Conservation (phyloP, 2,888 invertebrate genomes). For the Phyto melanocephala region DNA sequence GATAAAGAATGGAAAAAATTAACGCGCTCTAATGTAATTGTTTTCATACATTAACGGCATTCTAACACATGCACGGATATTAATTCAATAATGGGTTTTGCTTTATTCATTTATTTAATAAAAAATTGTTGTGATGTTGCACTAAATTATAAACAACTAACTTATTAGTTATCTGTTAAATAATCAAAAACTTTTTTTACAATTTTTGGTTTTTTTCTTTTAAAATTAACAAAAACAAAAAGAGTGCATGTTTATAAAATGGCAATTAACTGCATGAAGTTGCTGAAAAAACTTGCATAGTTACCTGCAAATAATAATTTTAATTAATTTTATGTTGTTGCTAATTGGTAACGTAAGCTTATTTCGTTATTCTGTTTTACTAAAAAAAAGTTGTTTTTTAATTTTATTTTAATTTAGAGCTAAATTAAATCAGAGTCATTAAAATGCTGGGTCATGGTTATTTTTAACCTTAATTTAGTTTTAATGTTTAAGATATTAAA, state of each 20-base stretch:
- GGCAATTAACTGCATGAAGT: constrained; percentile 12
- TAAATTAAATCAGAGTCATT: constrained; percentile 1
- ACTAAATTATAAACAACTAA: constrained; percentile 36
- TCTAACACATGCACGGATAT: too few species aligned
- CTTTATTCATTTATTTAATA: constrained; percentile 28
- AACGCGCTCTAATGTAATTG: too few species aligned
- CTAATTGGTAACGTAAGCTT: neutral
- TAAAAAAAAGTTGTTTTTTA: neutral
- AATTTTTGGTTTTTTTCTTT: neutral
- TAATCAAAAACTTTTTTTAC: too few species aligned
- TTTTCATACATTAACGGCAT: too few species aligned
- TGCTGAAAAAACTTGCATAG: constrained; percentile 30
- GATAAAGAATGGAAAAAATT: too few species aligned
- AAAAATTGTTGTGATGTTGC: constrained; percentile 28
- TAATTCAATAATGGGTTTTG: too few species aligned
- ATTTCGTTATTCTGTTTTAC: neutral
- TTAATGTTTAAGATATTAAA: too few species aligned
- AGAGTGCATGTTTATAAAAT: neutral
- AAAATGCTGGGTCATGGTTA: constrained; percentile 1
- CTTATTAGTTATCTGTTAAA: constrained; percentile 44
- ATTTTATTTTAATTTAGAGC: constrained; percentile 6
- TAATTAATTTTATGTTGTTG: constrained; percentile 41
- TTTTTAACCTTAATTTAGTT: neutral
- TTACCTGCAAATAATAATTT: constrained; percentile 46
- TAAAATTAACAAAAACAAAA: neutral